phyloP scores from a whole-genome alignment of 2,797 vertebrate genomes.

The Odontamblyopus lacepedii region DNA sequence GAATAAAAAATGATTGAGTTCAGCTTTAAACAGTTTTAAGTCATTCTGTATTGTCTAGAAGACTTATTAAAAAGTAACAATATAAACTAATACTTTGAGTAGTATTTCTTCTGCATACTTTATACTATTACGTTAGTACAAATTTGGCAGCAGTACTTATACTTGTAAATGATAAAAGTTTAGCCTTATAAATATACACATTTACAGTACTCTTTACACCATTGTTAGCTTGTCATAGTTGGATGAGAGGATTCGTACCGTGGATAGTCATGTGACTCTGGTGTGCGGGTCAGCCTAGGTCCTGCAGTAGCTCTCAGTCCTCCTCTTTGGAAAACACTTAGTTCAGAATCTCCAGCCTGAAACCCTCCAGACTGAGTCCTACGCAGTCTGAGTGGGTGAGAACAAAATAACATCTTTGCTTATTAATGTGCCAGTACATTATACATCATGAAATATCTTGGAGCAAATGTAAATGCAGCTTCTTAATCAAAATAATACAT shows the following conservation, averaged over 20 bases:
- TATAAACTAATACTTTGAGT: no score
- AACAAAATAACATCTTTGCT: not conserved
- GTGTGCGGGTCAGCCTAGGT: slow-evolving; percentile 89
- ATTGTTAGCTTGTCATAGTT: not conserved
- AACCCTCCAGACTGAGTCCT: slow-evolving; percentile 93
- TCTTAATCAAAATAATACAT: not conserved
- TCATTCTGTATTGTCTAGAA: no score
- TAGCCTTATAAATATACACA: no score
- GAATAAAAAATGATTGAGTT: no score
- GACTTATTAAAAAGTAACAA: no score
- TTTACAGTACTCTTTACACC: no score
- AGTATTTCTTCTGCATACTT: no score
- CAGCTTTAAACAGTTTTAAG: no score
- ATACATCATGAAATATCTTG: not conserved
- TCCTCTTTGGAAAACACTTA: slow-evolving; percentile 88
- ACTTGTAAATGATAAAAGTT: no score
- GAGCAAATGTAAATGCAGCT: not conserved
- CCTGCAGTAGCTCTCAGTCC: slow-evolving; percentile 93
- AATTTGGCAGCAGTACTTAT: no score
- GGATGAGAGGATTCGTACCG: slow-evolving; percentile 55
- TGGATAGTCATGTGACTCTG: slow-evolving; percentile 77
- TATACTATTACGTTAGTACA: no score
- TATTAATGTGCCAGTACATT: not conserved
- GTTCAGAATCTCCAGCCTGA: slow-evolving; percentile 83
- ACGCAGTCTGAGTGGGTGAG: slow-evolving; percentile 79